These are phyloP conservation scores for Thrips palmi DNA, from an alignment of 1,140 invertebrate species.

Conservation along the genomic window DNA sequence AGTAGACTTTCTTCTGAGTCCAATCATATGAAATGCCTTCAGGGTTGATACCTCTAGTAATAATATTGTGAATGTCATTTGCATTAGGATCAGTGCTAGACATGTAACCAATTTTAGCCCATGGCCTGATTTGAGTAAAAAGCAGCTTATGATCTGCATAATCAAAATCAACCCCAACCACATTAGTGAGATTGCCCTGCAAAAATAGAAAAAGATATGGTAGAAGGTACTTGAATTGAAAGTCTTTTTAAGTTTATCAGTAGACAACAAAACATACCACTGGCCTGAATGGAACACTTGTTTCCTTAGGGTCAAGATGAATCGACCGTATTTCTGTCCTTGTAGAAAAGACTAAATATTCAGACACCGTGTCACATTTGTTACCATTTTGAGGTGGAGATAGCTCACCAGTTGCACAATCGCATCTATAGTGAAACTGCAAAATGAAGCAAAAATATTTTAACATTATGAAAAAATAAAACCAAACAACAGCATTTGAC, in stretches of 20 bases:
- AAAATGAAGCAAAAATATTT: no score
- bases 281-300: constrained; percentile 66
- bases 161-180: constrained; percentile 93
- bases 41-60: constrained; percentile 71
- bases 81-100: constrained; percentile 42
- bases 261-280: constrained; percentile 25
- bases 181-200: constrained; percentile 76
- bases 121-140: constrained; percentile 82
- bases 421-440: constrained; percentile 58
- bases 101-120: constrained; percentile 70
- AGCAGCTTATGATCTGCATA: constrained; percentile 70
- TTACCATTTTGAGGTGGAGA: constrained; percentile 33
- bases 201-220: constrained; percentile 11
- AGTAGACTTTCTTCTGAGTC: constrained; percentile 93
- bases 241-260: not conserved
- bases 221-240: not conserved
- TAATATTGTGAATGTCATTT: constrained; percentile 45
- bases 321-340: constrained; percentile 77
- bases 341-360: constrained; percentile 82
- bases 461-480: not conserved
- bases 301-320: constrained; percentile 61
- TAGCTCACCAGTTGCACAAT: constrained; percentile 73
- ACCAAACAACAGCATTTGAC: constrained; percentile 3
- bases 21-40: constrained; percentile 95
- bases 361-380: constrained; percentile 63